Evolutionary conservation across 2,888 invertebrate genomes (phyloP).

Genomic region (Glomeris marginata): DNA sequence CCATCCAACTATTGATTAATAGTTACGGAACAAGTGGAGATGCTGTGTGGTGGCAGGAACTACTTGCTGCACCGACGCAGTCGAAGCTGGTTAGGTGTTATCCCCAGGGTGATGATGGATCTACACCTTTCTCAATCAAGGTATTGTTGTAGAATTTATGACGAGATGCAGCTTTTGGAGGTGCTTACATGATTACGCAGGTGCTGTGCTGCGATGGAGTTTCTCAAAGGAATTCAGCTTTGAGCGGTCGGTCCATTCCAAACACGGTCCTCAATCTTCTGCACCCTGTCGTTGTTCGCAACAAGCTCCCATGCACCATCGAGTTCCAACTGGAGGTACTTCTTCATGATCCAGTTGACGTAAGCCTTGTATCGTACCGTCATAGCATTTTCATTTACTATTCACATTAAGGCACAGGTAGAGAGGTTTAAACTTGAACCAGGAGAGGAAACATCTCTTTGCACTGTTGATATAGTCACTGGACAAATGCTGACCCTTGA

Average conservation of each 20-base stretch:
- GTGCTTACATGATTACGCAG: conserved; percentile 16
- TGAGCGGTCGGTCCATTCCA: conserved; percentile 40
- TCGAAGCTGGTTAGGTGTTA: conserved; percentile 52
- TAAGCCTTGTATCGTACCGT: no score
- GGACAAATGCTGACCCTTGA: conserved; percentile 30
- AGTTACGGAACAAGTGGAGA: conserved; percentile 53
- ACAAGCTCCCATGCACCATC: conserved; percentile 57
- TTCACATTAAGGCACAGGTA: conserved; percentile 1
- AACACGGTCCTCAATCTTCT: conserved; percentile 55
- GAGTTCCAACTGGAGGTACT: conserved; percentile 36
- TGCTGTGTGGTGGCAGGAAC: conserved; percentile 66
- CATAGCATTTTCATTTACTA: no score
- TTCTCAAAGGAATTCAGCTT: conserved; percentile 19
- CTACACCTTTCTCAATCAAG: conserved; percentile 46
- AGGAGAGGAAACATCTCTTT: conserved; percentile 50
- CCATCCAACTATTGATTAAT: conserved; percentile 9
- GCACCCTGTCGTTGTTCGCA: conserved; percentile 58
- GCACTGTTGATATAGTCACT: conserved; percentile 46
- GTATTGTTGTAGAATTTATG: conserved; percentile 27
- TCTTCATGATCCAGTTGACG: no score
- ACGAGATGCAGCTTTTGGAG: not conserved
- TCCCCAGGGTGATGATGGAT: conserved; percentile 41
- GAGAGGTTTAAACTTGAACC: conserved; percentile 15
- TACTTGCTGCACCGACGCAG: conserved; percentile 45
- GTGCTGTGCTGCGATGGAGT: conserved; percentile 39